Base-by-base conservation (phyloP, 1,140 invertebrate species). In the Ooceraea biroi region DNA sequence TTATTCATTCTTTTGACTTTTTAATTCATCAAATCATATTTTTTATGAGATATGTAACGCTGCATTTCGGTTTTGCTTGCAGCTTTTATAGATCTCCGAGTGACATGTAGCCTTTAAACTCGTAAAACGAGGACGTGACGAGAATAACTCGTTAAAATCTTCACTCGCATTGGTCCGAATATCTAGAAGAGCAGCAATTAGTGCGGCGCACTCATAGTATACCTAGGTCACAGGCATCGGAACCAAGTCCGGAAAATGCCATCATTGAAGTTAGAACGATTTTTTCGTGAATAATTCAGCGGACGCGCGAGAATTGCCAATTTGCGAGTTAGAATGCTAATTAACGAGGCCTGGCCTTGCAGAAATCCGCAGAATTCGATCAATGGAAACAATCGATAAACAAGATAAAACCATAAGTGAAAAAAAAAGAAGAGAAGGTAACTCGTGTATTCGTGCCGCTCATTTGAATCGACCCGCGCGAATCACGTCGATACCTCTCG, bases 121-220 rank as follows among this genome's bases (percentile, higher is more conserved):
- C 44, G 57, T 17, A 61, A 80, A 68, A 57, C 22, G 44, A 36
- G 44, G 7, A 80, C 27, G 48, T n/a, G 41, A 52, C 46, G 60
- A 8, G 52, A 52, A 22, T 71, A 25, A 55, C 48, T 80, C 52
- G 68, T 71, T 71, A 80, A 58, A 80, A 80, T n/a, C 17, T 73
- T 60, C 55, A 61, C 25, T 74, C 57, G 57, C 36, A 80, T 46
- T 55, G 68, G 1, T 80, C 12, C 14, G 55, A 80, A 30, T 44
- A n/a, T 72, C 63, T 73, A 57, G 41, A 61, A 48, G 58, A 61
- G 57, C 58, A 72, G 66, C 52, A 74, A 82, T 73, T 82, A 74
- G 71, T 41, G 69, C 41, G 12, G 14, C 10, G 60, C 30, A 48
- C 25, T 74, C 57, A 27, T 5, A 27, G 17, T 46, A 19, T 22